Evolutionary conservation across 2,888 invertebrate genomes (phyloP).

Genomic region (Gastracanthus pulcherrimus): DNA sequence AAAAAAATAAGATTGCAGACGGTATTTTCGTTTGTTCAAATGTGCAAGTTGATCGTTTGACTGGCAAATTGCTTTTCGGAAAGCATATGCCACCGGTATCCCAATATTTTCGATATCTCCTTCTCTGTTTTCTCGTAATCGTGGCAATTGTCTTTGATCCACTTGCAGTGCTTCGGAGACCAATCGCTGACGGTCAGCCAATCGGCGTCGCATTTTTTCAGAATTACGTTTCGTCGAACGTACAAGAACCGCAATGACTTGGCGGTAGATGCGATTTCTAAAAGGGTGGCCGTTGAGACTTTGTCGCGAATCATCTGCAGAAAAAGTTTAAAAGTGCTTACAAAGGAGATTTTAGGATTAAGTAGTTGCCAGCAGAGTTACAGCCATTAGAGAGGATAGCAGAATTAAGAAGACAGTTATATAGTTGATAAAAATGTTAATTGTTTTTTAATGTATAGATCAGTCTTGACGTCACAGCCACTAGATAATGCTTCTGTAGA

Average conservation of each 20-base stretch:
- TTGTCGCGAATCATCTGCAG: slow-evolving; percentile 85
- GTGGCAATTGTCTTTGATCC: slow-evolving; percentile 82
- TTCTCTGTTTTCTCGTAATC: slow-evolving; percentile 83
- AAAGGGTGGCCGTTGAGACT: slow-evolving; percentile 87
- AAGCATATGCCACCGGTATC: slow-evolving; percentile 84
- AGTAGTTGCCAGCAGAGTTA: not conserved
- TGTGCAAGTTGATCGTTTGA: slow-evolving; percentile 76
- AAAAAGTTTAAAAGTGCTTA: no score
- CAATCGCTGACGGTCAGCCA: slow-evolving; percentile 85
- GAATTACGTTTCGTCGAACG: slow-evolving; percentile 85
- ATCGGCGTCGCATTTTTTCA: slow-evolving; percentile 82
- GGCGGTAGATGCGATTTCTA: slow-evolving; percentile 84
- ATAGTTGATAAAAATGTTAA: slow-evolving; percentile 10
- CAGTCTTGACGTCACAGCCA: slow-evolving; percentile 39
- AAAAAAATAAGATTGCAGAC: not conserved
- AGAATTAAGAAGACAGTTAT: slow-evolving; percentile 12
- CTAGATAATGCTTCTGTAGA: not conserved
- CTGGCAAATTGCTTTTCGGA: slow-evolving; percentile 83
- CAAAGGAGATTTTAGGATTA: not conserved
- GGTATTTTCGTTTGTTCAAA: slow-evolving; percentile 58
- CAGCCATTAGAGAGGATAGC: not conserved
- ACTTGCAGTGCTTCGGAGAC: slow-evolving; percentile 83
- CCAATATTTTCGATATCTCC: slow-evolving; percentile 85
- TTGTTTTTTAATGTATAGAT: slow-evolving; percentile 16
- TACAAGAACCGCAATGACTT: slow-evolving; percentile 82